Percentiles rank a stretch among this genome's conserved stretches.
These are phyloP conservation scores for Meloidogyne floridensis DNA, from an alignment of 1,140 invertebrate genomes.

Conservation along the genomic window DNA sequence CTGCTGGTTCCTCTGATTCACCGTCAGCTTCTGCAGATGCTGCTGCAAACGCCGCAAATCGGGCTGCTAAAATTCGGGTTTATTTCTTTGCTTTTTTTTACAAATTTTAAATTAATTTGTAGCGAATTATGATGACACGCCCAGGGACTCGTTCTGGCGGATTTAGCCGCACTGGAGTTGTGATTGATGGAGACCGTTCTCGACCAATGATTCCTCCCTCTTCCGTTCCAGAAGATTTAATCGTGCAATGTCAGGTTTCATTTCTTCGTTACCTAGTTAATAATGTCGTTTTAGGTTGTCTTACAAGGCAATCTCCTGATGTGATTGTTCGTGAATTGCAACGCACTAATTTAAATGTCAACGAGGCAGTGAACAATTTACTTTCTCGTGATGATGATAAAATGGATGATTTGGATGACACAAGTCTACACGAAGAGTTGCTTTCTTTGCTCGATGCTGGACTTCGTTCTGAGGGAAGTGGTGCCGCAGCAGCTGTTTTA, in stretches of 20 bases:
- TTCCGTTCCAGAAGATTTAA: slow-evolving; percentile 70
- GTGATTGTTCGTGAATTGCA: slow-evolving; percentile 96
- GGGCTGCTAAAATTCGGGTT: too few relatives aligned
- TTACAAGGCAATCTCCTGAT: slow-evolving; percentile 93
- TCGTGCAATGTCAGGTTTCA: slow-evolving; percentile 63
- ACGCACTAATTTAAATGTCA: slow-evolving; percentile 88
- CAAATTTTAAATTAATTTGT: too few relatives aligned
- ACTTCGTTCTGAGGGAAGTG: slow-evolving; percentile 77
- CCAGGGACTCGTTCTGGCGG: too few relatives aligned
- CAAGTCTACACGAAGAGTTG: slow-evolving; percentile 78
- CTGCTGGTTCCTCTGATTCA: too few relatives aligned
- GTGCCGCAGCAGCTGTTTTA: slow-evolving; percentile 73
- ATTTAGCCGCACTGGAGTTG: slow-evolving; percentile 30
- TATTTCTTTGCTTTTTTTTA: too few relatives aligned
- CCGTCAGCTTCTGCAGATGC: too few relatives aligned
- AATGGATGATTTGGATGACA: slow-evolving; percentile 57
- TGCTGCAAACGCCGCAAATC: too few relatives aligned
- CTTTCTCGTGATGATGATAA: slow-evolving; percentile 97
- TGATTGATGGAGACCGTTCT: slow-evolving; percentile 39
- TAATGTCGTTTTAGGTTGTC: slow-evolving; percentile 69
- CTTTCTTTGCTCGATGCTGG: slow-evolving; percentile 87
- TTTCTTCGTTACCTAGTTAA: slow-evolving; percentile 42
- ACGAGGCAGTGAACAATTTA: slow-evolving; percentile 94
- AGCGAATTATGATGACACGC: too few relatives aligned
- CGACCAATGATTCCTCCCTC: slow-evolving; percentile 68